A percentile compares a stretch with the other conserved stretches of the same genome.
Conservation (phyloP, 2,797 vertebrate genomes). For the Lagorchestes hirsutus region DNA sequence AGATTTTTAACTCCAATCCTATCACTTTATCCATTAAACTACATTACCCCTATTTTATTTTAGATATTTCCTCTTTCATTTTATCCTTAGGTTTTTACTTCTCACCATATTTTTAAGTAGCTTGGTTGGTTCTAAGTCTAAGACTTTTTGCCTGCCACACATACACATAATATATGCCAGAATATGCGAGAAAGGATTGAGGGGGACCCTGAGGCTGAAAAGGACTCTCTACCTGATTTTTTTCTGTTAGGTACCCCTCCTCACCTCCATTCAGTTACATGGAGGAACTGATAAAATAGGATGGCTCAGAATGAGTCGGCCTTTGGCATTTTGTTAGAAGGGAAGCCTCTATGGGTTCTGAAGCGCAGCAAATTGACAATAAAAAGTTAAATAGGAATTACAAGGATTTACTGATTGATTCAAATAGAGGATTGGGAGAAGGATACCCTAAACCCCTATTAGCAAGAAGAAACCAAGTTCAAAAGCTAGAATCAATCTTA, state of each 20-base stretch:
- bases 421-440: background rate
- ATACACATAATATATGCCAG: background rate
- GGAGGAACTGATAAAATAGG: background rate
- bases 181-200: background rate
- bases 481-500: background rate
- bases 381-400: background rate
- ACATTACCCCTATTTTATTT: conserved; percentile 42
- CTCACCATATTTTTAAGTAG: background rate
- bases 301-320: background rate
- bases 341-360: background rate
- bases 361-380: background rate
- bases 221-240: background rate
- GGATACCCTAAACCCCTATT: background rate
- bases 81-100: background rate
- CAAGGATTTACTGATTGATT: background rate
- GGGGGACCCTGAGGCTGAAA: background rate
- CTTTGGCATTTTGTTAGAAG: background rate
- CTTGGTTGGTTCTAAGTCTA: background rate
- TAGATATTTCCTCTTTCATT: conserved; percentile 2
- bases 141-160: background rate
- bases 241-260: background rate
- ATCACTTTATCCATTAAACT: conserved; percentile 20
- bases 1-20: background rate
- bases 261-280: background rate
- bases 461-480: background rate